Conservation (phyloP, 2,113 vertebrate species). For the Corynorhinus townsendii region DNA sequence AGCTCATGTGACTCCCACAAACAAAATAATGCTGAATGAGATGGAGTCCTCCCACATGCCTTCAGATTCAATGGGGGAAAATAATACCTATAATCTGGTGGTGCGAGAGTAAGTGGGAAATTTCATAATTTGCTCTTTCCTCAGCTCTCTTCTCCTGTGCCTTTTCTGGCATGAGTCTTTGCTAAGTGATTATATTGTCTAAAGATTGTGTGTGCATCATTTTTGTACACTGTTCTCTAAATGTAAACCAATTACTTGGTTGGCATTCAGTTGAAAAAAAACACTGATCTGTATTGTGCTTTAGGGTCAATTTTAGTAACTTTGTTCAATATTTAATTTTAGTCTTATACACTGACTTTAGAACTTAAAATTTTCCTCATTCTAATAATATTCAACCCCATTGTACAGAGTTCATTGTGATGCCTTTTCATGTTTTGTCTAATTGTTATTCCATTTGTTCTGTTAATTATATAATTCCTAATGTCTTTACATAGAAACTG, state of each 20-base stretch:
- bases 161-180: neutral
- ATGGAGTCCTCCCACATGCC: neutral
- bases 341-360: neutral
- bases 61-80: neutral
- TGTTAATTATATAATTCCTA: neutral
- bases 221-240: neutral
- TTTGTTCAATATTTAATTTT: neutral
- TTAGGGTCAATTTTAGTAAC: neutral
- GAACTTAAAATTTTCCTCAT: neutral
- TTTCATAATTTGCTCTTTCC: neutral
- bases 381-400: neutral
- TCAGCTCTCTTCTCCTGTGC: neutral
- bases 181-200: neutral
- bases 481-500: neutral
- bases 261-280: neutral
- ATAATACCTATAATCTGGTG: neutral
- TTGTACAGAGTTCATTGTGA: neutral
- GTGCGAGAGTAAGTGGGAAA: neutral
- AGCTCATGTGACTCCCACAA: neutral
- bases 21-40: neutral
- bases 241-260: neutral
- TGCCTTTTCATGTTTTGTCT: slow-evolving; percentile 4
- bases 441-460: neutral
- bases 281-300: neutral
- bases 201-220: neutral